phyloP scores from a whole-genome alignment of 2,113 vertebrate species.

The Turdus rufiventris region DNA sequence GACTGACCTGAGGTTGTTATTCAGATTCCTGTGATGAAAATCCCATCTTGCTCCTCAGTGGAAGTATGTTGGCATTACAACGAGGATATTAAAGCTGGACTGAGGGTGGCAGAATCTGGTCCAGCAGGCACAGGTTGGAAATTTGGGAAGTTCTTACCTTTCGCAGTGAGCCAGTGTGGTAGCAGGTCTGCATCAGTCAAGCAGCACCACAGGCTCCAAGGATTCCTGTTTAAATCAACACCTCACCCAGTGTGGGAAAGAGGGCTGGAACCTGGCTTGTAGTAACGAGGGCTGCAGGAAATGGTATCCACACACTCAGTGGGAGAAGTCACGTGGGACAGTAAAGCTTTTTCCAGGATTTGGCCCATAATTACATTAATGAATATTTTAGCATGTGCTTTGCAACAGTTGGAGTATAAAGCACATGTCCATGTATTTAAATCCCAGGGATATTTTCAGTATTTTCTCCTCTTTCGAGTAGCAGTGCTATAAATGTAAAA shows the following conservation, averaged over 20 bases:
- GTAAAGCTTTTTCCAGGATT: background rate
- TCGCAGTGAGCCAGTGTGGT: background rate
- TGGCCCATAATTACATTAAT: background rate
- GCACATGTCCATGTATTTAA: background rate
- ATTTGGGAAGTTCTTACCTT: background rate
- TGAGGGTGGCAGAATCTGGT: background rate
- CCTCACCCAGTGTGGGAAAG: background rate
- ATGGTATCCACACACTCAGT: background rate
- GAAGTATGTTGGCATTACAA: background rate
- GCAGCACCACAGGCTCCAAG: background rate
- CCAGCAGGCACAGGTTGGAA: background rate
- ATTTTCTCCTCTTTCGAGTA: background rate
- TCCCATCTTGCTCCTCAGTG: rapidly evolving
- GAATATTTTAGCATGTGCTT: background rate
- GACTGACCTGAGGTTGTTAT: background rate
- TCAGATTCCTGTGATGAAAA: background rate
- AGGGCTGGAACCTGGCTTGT: background rate
- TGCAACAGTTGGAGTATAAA: background rate
- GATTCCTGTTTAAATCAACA: background rate
- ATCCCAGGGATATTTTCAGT: background rate
- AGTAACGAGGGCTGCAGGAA: background rate
- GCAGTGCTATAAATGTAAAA: background rate
- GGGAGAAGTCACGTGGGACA: background rate
- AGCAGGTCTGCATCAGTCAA: background rate
- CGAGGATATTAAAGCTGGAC: rapidly evolving